Evolutionary conservation across 2,797 vertebrate species (phyloP), one percentile per base, ranked within the genome.

Genomic region (Megaceryle alcyon): DNA sequence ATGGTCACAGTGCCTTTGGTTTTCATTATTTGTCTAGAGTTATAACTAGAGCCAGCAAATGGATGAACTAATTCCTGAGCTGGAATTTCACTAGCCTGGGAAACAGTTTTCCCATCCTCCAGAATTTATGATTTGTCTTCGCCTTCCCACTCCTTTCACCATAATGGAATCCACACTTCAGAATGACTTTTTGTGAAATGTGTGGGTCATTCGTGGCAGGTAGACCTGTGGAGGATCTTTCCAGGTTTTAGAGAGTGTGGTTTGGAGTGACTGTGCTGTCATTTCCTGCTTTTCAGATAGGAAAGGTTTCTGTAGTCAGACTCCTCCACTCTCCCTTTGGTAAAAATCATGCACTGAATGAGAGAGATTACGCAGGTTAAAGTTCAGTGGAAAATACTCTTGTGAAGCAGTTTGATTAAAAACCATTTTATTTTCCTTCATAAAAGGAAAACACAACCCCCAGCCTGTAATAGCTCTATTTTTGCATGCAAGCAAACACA

Each of bases 401-500:
- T 71, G 10, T 51, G 69, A 68, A 93, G 17, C 49, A 29, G 82
- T 90, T 84, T 88, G 57, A 26, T 75, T 88, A 77, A 85, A 69
- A 92, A 85, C 9, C 29, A 26, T 57, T 92, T 94, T 80, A 12
- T 46, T 82, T 72, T 81, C 37, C 70, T 94, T 25, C 46, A 25
- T 41, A n/a, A 61, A 83, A 81, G 35, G 79, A 78, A 90, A 92
- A 71, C 61, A 81, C 0, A 5, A 71, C 53, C 53, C 35, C 37
- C 61, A 77, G 69, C 64, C 56, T 77, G 9, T 70, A 83, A 68
- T 35, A 41, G 23, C 82, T 77, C 51, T 82, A 22, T 68, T 96
- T 96, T 81, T 91, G 68, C 78, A 77, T 91, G 86, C 84, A 94
- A 71, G 54, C 77, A 93, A 95, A 88, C 65, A 88, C 71, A 77